Conservation (phyloP, 2,888 invertebrate species). For the Diarsia brunnea region DNA sequence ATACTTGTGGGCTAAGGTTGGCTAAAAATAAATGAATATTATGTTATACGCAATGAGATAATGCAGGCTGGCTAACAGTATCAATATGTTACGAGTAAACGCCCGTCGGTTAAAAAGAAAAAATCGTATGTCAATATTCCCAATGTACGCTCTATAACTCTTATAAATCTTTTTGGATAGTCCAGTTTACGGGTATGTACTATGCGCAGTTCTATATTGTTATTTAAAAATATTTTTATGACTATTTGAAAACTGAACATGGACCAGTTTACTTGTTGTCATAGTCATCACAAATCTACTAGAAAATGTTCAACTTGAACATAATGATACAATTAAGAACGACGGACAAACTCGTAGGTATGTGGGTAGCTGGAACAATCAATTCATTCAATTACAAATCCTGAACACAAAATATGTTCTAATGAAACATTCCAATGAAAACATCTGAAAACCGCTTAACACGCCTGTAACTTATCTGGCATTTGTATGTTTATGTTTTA, state of each 20-base stretch:
- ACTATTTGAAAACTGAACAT: neutral
- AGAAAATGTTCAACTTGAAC: neutral
- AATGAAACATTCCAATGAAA: constrained; percentile 21
- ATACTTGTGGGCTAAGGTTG: no score
- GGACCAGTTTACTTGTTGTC: no score
- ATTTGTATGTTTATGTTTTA: constrained; percentile 5
- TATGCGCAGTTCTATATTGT: no score
- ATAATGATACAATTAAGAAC: neutral
- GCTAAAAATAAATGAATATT: no score
- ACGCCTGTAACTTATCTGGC: neutral
- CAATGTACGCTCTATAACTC: neutral
- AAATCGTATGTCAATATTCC: neutral
- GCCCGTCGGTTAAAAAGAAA: neutral
- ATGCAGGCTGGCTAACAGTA: no score
- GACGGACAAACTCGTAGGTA: neutral
- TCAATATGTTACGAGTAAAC: no score
- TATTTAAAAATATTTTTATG: neutral
- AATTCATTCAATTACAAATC: neutral
- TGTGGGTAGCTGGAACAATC: neutral
- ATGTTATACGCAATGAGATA: no score
- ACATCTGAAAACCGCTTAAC: constrained; percentile 10
- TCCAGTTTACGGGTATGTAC: neutral
- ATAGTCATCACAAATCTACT: neutral
- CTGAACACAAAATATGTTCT: neutral
- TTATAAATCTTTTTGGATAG: neutral